Base-by-base conservation (phyloP, 1,140 invertebrate genomes). In the Phenacoccus solenopsis region DNA sequence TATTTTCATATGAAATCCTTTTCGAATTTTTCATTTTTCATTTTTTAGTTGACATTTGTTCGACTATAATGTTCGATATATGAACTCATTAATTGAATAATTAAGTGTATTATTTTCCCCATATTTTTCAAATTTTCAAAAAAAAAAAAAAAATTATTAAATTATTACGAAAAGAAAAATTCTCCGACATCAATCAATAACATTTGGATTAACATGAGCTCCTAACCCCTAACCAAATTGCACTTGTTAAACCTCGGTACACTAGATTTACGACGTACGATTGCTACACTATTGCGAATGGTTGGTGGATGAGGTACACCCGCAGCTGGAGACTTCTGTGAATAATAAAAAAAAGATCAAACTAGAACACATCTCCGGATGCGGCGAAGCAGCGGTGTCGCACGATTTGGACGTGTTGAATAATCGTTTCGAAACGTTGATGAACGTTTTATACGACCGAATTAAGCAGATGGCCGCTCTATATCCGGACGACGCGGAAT, bases 221-320 rank as follows among this genome's bases (percentile, higher is more conserved):
- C n/a, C n/a, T n/a, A n/a, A n/a, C n/a, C n/a, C n/a, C n/a, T n/a
- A n/a, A n/a, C n/a, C n/a, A n/a, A n/a, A n/a, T n/a, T n/a, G n/a
- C 38, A 16, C 16, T 49, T 49, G 5, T 16, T 49, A 49, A 9
- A 10, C 38, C 38, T 49, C 38, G 38, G 38, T 2, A n/a, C 38
- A 49, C 68, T 86, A 94, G 91, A 94, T 93, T 77, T 93, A 94
- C 82, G 90, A 93, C 77, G 86, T 88, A 76, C 83, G 87, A 76
- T 87, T 96, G 78, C 87, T 90, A 79, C 88, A 90, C 72, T 98
- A 93, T 81, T 85, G 88, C 74, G 93, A 96, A 75, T 89, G 87
- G 80, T 81, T 95, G 68, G 85, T 96, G 76, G 89, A 93, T 78
- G 90, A 93, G 74, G 84, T 90, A 27, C 91, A 93, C 77, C 92